Conservation (phyloP, 2,797 vertebrate species). For the Sus cebifrons region DNA sequence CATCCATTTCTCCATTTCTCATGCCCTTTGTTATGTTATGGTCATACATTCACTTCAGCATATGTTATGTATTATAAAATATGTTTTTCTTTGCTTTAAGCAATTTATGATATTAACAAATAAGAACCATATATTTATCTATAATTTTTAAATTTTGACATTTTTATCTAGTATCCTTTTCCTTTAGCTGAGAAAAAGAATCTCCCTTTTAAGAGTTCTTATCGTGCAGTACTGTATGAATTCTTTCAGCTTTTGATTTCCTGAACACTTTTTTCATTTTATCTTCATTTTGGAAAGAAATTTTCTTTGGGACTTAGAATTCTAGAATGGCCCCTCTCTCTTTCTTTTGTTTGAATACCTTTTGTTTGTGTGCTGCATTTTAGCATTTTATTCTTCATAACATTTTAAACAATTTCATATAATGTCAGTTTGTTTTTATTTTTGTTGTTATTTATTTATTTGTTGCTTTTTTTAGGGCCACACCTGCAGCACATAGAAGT, state of each 20-base stretch:
- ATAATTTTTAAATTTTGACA: background rate
- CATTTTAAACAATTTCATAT: background rate
- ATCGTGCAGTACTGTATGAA: background rate
- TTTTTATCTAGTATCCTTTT: background rate
- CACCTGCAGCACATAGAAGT: too few relatives aligned
- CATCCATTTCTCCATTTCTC: background rate
- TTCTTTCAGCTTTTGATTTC: background rate
- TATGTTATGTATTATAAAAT: background rate
- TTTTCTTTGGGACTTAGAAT: background rate
- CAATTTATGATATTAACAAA: background rate
- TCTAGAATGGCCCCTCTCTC: background rate
- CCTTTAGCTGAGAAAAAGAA: background rate
- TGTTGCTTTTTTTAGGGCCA: too few relatives aligned
- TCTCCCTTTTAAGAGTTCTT: background rate
- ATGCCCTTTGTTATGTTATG: background rate
- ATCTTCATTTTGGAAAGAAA: background rate
- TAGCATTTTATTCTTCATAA: background rate
- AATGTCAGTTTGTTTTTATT: too few relatives aligned
- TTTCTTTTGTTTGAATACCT: background rate
- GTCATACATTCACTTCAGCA: background rate
- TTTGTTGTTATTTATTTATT: too few relatives aligned
- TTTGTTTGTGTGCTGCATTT: background rate
- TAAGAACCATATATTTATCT: background rate
- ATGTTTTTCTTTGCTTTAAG: background rate
- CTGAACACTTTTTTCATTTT: background rate